Percentiles rank a stretch among this genome's conserved stretches.
Evolutionary conservation across 2,888 invertebrate species (phyloP).

Genomic region (Embidobia sp.): DNA sequence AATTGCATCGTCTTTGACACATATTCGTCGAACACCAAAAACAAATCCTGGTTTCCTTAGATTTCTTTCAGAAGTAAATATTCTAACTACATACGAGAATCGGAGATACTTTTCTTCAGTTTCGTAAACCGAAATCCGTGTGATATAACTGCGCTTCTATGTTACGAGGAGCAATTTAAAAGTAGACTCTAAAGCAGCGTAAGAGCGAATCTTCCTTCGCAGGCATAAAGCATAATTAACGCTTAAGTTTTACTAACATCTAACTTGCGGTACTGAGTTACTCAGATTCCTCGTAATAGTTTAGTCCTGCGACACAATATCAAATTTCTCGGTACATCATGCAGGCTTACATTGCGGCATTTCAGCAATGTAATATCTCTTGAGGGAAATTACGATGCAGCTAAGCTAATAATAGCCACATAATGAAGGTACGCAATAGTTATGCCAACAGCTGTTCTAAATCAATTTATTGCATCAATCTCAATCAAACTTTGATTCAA

Average conservation of each 20-base stretch:
- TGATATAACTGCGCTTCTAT: conserved; percentile 11
- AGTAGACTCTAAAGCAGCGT: conserved; percentile 29
- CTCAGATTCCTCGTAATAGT: conserved; percentile 62
- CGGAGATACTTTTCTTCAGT: too few species aligned
- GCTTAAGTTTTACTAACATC: conserved; percentile 58
- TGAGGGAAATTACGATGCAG: conserved; percentile 65
- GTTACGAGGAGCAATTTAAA: conserved; percentile 42
- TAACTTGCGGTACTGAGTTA: conserved; percentile 54
- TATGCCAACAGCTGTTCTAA: conserved; percentile 55
- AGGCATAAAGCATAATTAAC: conserved; percentile 50
- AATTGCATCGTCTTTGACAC: too few species aligned
- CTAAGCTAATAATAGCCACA: conserved; percentile 64
- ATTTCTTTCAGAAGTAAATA: too few species aligned
- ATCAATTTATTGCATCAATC: conserved; percentile 60
- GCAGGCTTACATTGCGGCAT: conserved; percentile 64
- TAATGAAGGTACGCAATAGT: conserved; percentile 63
- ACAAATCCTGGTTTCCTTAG: too few species aligned
- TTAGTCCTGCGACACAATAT: conserved; percentile 63
- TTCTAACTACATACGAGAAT: too few species aligned
- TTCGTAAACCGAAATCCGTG: too few species aligned
- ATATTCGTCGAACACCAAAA: too few species aligned
- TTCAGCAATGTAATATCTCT: conserved; percentile 67
- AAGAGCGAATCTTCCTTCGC: conserved; percentile 35
- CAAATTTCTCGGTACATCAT: conserved; percentile 65
- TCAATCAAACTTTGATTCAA: conserved; percentile 39